Conservation (phyloP, 2,888 invertebrate genomes). For the Ectemnius lituratus region DNA sequence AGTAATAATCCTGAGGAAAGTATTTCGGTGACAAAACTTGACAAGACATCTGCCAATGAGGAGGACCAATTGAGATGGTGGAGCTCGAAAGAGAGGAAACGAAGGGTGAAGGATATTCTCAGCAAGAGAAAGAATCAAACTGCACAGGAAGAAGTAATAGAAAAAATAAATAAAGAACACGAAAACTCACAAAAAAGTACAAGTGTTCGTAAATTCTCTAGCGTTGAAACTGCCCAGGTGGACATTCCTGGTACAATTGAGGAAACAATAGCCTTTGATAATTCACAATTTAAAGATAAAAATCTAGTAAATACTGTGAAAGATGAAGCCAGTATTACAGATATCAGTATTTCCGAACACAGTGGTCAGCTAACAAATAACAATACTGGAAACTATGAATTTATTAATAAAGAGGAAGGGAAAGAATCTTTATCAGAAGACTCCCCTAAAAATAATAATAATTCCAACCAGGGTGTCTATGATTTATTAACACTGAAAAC, state of each 20-base stretch:
- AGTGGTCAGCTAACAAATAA: too few species aligned
- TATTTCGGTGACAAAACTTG: not conserved
- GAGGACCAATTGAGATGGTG: slow-evolving; percentile 39
- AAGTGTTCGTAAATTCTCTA: not conserved
- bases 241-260: not conserved
- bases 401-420: too few species aligned
- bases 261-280: not conserved
- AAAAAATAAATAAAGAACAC: not conserved
- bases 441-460: not conserved
- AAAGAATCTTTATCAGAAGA: not conserved
- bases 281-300: too few species aligned
- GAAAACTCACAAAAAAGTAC: too few species aligned
- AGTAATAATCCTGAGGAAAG: not conserved
- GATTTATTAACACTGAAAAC: slow-evolving; percentile 38
- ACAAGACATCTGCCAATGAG: slow-evolving; percentile 4
- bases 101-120: slow-evolving; percentile 35
- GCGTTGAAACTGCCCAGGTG: not conserved
- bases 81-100: slow-evolving; percentile 43
- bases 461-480: slow-evolving; percentile 25
- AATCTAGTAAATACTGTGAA: too few species aligned
- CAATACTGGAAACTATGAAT: too few species aligned
- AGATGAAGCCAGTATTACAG: too few species aligned
- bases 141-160: not conserved
- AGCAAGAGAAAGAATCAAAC: slow-evolving; percentile 27
- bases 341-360: too few species aligned